These are phyloP conservation scores for Glareola pratincola DNA, from an alignment of 2,113 vertebrate genomes.

Conservation along the genomic window DNA sequence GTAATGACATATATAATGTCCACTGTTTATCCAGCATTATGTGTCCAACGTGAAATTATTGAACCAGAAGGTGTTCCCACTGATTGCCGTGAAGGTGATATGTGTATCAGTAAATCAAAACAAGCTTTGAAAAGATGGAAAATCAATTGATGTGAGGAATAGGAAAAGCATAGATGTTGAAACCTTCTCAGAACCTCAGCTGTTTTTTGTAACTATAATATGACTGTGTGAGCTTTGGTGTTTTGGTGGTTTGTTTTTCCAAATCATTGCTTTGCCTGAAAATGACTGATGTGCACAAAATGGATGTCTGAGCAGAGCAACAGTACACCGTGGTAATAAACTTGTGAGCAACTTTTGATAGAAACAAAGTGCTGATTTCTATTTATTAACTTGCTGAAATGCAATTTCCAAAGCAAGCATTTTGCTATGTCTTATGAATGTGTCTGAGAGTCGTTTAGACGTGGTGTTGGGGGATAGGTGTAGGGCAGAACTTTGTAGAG, in stretches of 20 bases:
- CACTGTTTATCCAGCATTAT: neutral
- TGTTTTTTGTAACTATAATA: slow-evolving; percentile 4
- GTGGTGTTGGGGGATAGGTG: no score
- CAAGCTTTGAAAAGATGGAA: slow-evolving; percentile 35
- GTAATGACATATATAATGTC: neutral
- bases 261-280: neutral
- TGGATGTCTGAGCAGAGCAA: neutral
- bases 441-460: no score
- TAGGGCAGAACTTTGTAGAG: no score
- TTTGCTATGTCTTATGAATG: neutral
- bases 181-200: neutral
- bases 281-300: neutral
- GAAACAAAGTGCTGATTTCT: neutral
- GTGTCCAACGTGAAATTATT: neutral
- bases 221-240: neutral
- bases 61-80: slow-evolving; percentile 2
- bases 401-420: neutral
- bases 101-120: slow-evolving; percentile 55
- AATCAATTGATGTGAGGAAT: slow-evolving; percentile 37
- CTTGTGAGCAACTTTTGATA: neutral
- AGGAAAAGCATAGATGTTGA: neutral
- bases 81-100: slow-evolving; percentile 48
- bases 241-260: neutral
- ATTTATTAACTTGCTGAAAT: neutral
- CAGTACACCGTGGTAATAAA: neutral